A percentile compares a stretch with the other conserved stretches of the same genome.
These are phyloP conservation scores for Zophobas atratus DNA, from an alignment of 1,140 invertebrate genomes.

Conservation along the genomic window DNA sequence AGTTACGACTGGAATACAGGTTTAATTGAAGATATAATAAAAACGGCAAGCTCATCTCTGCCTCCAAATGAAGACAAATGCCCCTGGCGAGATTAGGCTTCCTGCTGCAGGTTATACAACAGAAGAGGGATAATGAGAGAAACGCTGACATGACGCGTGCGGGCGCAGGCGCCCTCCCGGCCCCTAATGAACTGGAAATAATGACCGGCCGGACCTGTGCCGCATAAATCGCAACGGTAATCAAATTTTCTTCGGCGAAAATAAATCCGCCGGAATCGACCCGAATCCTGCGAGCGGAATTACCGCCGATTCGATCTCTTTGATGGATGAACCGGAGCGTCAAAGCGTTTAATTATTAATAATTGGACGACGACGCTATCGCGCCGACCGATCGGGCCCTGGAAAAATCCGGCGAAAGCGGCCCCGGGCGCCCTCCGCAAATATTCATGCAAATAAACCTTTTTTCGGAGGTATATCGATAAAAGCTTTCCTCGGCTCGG, in stretches of 20 bases:
- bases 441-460: slow-evolving; percentile 41
- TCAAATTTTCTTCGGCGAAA: slow-evolving; percentile 36
- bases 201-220: slow-evolving; percentile 47
- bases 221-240: slow-evolving; percentile 35
- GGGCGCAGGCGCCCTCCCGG: slow-evolving; percentile 24
- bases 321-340: slow-evolving; percentile 25
- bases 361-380: slow-evolving; percentile 34
- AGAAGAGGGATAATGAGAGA: slow-evolving; percentile 49
- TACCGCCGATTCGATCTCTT: slow-evolving; percentile 44
- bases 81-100: slow-evolving; percentile 42
- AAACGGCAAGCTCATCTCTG: slow-evolving; percentile 51
- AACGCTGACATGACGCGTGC: slow-evolving; percentile 54
- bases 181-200: slow-evolving; percentile 55
- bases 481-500: slow-evolving; percentile 30
- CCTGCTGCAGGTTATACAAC: slow-evolving; percentile 42
- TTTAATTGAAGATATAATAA: slow-evolving; percentile 54
- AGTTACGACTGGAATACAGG: slow-evolving; percentile 49
- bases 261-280: slow-evolving; percentile 15
- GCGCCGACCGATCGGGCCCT: slow-evolving; percentile 1
- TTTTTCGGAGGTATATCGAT: slow-evolving; percentile 29
- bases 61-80: slow-evolving; percentile 53
- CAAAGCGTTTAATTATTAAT: slow-evolving; percentile 41
- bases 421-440: background rate
- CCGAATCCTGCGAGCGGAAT: slow-evolving; percentile 14
- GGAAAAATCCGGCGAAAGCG: slow-evolving; percentile 31